phyloP scores from a whole-genome alignment of 1,140 invertebrate species.

The Venturia canescens region DNA sequence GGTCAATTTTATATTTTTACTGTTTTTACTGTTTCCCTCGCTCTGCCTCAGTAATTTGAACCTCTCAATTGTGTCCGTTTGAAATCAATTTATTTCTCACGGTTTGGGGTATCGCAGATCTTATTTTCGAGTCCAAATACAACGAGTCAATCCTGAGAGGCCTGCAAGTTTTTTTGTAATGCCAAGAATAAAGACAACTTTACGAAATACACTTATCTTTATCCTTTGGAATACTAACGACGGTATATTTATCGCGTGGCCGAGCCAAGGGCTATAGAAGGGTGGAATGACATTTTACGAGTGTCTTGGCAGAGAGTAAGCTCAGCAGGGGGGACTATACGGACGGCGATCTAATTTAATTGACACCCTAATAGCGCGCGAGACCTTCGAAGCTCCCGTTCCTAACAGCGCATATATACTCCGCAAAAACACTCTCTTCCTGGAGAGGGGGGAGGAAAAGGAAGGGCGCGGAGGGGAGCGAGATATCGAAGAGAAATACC shows the following conservation, averaged over 20 bases:
- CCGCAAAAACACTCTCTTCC: slow-evolving; percentile 35
- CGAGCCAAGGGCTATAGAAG: neutral
- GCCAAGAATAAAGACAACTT: too few relatives aligned
- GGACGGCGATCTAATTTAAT: slow-evolving; percentile 69
- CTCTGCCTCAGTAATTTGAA: too few relatives aligned
- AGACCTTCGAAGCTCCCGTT: slow-evolving; percentile 59
- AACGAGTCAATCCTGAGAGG: too few relatives aligned
- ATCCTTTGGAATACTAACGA: neutral
- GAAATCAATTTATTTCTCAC: too few relatives aligned
- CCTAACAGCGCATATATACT: neutral
- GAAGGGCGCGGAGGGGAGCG: slow-evolving; percentile 54
- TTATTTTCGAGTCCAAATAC: too few relatives aligned
- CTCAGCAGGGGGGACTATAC: slow-evolving; percentile 26
- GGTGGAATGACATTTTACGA: slow-evolving; percentile 36
- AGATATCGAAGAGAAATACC: slow-evolving; percentile 33
- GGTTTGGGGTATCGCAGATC: too few relatives aligned
- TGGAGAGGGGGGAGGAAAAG: slow-evolving; percentile 66
- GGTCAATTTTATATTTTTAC: too few relatives aligned
- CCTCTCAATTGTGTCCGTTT: too few relatives aligned
- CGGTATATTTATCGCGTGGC: neutral
- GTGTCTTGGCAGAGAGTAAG: slow-evolving; percentile 14
- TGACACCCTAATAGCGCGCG: slow-evolving; percentile 72
- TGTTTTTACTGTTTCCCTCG: too few relatives aligned
- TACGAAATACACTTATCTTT: neutral
- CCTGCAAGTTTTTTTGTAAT: neutral